A percentile compares a stretch with the other conserved stretches of the same genome.
Conservation (phyloP, 2,888 invertebrate genomes). For the Stenotaenia linearis region DNA sequence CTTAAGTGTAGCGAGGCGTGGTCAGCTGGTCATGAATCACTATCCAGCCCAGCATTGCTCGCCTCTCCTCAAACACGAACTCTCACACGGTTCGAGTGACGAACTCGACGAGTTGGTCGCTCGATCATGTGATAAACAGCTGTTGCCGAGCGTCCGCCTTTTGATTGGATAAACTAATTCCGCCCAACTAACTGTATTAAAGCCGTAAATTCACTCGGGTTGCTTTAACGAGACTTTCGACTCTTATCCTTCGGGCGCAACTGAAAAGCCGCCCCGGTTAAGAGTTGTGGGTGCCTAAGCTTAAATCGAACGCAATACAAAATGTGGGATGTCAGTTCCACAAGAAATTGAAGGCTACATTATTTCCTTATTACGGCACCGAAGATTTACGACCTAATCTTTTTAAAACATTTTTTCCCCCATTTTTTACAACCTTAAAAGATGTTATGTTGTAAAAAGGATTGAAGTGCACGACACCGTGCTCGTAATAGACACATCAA, state of each 20-base stretch:
- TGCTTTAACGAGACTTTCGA: not conserved
- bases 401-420: not conserved
- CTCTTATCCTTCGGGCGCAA: not conserved
- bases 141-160: slow-evolving; percentile 11
- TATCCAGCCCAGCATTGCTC: not conserved
- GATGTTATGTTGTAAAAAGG: not conserved
- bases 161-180: slow-evolving; percentile 19
- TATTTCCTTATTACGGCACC: not conserved
- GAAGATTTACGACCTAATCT: not conserved
- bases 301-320: not conserved
- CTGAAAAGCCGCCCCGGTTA: not conserved
- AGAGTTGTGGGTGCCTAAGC: not conserved
- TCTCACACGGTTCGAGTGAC: slow-evolving; percentile 3
- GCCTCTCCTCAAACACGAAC: not conserved
- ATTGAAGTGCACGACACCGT: not conserved
- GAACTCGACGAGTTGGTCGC: slow-evolving; percentile 3
- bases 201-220: not conserved
- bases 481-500: not conserved
- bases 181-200: slow-evolving; percentile 19
- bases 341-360: slow-evolving; percentile 12
- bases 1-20: slow-evolving; percentile 19
- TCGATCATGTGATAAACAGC: slow-evolving; percentile 15
- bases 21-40: slow-evolving; percentile 1
- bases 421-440: not conserved
- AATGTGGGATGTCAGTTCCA: slow-evolving; percentile 3